Evolutionary conservation across 1,140 invertebrate genomes (phyloP), one percentile per base, ranked within the genome.

Genomic region (Bactericera cockerelli): DNA sequence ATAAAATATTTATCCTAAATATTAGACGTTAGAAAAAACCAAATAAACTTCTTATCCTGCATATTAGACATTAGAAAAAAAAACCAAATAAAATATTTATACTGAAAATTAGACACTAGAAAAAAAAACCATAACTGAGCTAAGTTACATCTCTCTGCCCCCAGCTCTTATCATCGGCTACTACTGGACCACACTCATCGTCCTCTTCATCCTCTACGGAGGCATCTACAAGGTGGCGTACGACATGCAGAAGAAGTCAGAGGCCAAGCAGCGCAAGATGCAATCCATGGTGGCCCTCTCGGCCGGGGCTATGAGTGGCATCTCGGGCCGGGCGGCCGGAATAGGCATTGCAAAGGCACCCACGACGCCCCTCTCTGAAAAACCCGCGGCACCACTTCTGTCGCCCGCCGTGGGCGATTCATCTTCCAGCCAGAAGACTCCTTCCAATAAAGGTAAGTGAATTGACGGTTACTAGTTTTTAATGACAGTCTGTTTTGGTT

Each of bases 201-300:
- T 98, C 1, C 77, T 98, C 3, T 92, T 97, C 68, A 82, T 93
- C 57, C 77, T 99, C 0, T 99, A 99, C 70, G 89, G 85, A 39
- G 93, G 94, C 1, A 99, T 99, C 66, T 99, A 99, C 72, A 92
- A 92, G 69, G 98, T 95, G 14, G 96, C 96, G 0, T 93, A 96
- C 67, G 87, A 94, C 64, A 93, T 99, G 86, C 94, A 98, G 68
- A 89, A 93, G 68, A 97, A 98, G 70, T 94, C 93, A 59, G 93
- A 96, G 71, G 89, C 87, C 0, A 94, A 95, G 68, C 88, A 94
- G 67, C 79, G 87, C 26, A 93, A 94, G 68, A 91, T 93, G 85
- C 89, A 93, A 65, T 89, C 86, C 0, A 89, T 93, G 85, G 89
- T 93, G 2, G 86, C 89, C 0, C 70, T 93, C 24, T 89, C 86